These are phyloP conservation scores for Magallana angulata DNA, from an alignment of 1,140 invertebrate species.

Conservation along the genomic window DNA sequence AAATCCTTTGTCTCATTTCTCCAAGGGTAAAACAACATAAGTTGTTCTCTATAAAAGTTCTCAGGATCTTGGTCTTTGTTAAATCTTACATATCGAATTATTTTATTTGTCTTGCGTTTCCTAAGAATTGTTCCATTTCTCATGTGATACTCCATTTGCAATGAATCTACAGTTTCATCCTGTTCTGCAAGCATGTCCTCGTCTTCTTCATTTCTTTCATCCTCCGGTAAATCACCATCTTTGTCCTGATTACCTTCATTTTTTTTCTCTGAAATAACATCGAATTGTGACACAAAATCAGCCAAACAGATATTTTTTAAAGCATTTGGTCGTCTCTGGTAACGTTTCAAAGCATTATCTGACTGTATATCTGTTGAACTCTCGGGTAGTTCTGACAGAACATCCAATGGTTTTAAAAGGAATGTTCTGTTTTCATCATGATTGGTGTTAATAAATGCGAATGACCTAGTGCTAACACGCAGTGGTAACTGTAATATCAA, in stretches of 20 bases:
- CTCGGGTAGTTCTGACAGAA: conserved; percentile 33
- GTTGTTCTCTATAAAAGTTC: conserved; percentile 55
- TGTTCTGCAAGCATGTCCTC: not conserved
- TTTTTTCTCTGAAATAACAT: conserved; percentile 6
- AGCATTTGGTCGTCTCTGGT: conserved; percentile 48
- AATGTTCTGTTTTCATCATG: conserved; percentile 51
- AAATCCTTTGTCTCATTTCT: conserved; percentile 56
- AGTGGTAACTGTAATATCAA: conserved; percentile 58
- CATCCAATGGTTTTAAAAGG: conserved; percentile 53
- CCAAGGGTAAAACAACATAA: conserved; percentile 56
- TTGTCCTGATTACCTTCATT: conserved; percentile 38
- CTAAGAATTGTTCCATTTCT: conserved; percentile 58
- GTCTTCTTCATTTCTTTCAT: conserved; percentile 54
- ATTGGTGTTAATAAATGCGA: conserved; percentile 62
- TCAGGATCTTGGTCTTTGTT: conserved; percentile 50
- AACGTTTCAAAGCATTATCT: conserved; percentile 42
- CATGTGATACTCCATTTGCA: not conserved
- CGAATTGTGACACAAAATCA: conserved; percentile 54
- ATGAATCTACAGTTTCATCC: not conserved
- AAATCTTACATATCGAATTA: conserved; percentile 54
- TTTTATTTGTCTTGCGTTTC: conserved; percentile 45
- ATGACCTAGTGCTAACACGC: conserved; percentile 37
- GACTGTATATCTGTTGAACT: conserved; percentile 51
- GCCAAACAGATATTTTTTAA: conserved; percentile 52
- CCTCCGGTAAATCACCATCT: not conserved